Evolutionary conservation across 37 sponge, comb jelly and placozoan genomes (phyloP).

Genomic region (Geodia barretti): DNA sequence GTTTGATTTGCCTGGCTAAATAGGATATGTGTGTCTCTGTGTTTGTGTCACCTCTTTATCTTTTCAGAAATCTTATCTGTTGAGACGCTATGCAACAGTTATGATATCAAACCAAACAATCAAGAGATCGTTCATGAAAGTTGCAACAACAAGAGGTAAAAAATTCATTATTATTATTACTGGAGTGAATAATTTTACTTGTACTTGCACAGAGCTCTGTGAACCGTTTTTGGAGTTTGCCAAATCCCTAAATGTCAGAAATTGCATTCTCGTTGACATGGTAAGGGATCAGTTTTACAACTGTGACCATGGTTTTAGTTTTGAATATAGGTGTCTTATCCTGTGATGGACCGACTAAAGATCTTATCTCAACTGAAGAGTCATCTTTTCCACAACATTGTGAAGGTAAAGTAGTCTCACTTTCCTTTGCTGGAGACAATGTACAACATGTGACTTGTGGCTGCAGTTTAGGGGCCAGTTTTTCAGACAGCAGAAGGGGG

Average conservation of each 20-base stretch:
- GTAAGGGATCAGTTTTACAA: no score
- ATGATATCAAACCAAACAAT: constrained; percentile 6
- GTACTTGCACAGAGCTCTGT: constrained; percentile 17
- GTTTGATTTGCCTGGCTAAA: background rate
- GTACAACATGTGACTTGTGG: no score
- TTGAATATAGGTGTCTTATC: constrained; percentile 49
- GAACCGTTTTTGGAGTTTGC: constrained; percentile 41
- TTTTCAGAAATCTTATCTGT: constrained; percentile 36
- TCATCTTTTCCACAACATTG: constrained; percentile 52
- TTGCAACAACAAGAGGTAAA: constrained; percentile 36
- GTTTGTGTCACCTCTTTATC: background rate
- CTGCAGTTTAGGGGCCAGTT: constrained; percentile 45
- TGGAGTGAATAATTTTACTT: no score
- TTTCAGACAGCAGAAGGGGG: constrained; percentile 47
- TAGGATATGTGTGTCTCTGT: background rate
- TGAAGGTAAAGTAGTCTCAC: constrained; percentile 34
- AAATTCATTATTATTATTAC: background rate
- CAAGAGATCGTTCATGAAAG: constrained; percentile 20
- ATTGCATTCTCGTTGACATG: constrained; percentile 17
- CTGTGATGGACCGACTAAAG: background rate
- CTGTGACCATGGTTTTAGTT: no score
- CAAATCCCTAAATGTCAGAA: background rate
- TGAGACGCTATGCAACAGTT: constrained; percentile 29
- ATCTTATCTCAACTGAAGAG: constrained; percentile 26
- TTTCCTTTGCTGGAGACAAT: no score